Evolutionary conservation across 2,113 vertebrate genomes (phyloP).

Genomic region (Arvicanthis niloticus): DNA sequence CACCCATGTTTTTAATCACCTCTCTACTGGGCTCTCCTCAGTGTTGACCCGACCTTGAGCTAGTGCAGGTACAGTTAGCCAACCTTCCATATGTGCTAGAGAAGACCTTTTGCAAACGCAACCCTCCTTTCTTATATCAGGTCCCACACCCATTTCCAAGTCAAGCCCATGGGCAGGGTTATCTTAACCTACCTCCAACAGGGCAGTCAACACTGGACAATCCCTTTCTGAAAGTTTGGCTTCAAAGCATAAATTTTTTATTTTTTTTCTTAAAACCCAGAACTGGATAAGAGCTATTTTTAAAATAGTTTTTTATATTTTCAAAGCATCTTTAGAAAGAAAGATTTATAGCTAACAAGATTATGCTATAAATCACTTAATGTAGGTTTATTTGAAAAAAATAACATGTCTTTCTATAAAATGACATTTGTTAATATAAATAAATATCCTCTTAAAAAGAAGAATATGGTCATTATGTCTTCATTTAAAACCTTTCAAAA

Average conservation of each 20-base stretch:
- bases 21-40: neutral
- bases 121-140: neutral
- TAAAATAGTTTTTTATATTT: constrained; percentile 45
- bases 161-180: neutral
- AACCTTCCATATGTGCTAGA: neutral
- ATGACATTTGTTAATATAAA: constrained; percentile 67
- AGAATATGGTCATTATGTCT: constrained; percentile 64
- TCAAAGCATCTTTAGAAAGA: constrained; percentile 46
- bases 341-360: constrained; percentile 67
- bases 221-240: neutral
- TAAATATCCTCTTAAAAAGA: constrained; percentile 68
- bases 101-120: neutral
- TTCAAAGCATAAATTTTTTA: neutral
- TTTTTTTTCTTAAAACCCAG: neutral
- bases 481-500: constrained; percentile 65
- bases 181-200: neutral
- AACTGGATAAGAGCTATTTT: neutral
- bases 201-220: neutral
- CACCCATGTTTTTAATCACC: neutral
- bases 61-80: neutral
- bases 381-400: constrained; percentile 64
- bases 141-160: neutral
- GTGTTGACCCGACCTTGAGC: neutral
- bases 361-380: constrained; percentile 48
- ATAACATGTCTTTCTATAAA: constrained; percentile 57